phyloP scores from a whole-genome alignment of 2,888 invertebrate species.

The Tortricodes alternella region DNA sequence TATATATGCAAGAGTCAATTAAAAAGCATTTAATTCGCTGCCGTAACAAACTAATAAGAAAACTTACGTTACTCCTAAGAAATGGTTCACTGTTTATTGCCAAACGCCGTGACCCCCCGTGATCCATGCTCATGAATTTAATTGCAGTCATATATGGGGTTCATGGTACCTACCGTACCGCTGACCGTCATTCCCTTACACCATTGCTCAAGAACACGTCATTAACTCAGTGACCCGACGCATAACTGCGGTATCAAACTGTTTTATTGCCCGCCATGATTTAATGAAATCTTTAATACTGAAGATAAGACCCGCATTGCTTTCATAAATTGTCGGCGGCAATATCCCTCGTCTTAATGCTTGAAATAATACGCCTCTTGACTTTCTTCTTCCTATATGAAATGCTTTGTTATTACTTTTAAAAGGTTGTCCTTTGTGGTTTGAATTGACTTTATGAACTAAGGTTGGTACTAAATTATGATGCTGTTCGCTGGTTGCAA shows the following conservation, averaged over 20 bases:
- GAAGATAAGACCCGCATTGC: constrained; percentile 68
- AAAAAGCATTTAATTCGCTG: no score
- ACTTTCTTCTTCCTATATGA: constrained; percentile 42
- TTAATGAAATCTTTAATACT: constrained; percentile 82
- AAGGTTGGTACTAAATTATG: neutral
- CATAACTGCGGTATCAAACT: constrained; percentile 78
- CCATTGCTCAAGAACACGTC: constrained; percentile 53
- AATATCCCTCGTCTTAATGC: constrained; percentile 48
- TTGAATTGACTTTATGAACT: neutral
- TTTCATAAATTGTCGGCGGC: constrained; percentile 66
- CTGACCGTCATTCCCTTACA: constrained; percentile 22
- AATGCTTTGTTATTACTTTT: constrained; percentile 25
- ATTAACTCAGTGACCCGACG: constrained; percentile 74
- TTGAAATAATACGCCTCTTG: constrained; percentile 52
- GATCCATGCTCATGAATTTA: no score
- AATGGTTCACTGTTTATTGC: no score
- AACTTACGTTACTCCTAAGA: no score
- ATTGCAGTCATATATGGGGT: no score
- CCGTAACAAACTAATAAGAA: no score
- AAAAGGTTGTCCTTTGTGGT: constrained; percentile 4
- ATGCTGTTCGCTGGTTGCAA: no score
- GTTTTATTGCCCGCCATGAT: constrained; percentile 79
- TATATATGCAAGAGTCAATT: no score
- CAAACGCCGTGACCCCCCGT: no score
- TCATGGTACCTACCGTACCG: neutral